Conservation (phyloP, 2,888 invertebrate genomes). For the Esperia sulphurella region DNA sequence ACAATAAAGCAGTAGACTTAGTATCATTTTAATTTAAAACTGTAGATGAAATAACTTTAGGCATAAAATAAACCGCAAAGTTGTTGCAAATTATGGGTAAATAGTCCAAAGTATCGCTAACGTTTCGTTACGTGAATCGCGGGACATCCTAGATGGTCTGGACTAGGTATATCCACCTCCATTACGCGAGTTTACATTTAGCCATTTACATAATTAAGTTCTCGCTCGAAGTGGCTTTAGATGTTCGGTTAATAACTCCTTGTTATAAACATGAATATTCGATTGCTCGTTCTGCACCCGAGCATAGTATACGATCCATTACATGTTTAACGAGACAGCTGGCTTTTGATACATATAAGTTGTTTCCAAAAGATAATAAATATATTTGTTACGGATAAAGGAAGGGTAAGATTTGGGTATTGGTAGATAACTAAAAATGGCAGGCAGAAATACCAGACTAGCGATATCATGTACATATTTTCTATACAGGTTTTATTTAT, state of each 20-base stretch:
- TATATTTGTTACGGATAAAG: no score
- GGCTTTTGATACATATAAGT: background rate
- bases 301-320: constrained; percentile 10
- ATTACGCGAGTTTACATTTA: constrained; percentile 32
- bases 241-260: constrained; percentile 42
- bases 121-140: constrained; percentile 3
- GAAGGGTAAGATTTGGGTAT: background rate
- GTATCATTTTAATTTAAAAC: no score
- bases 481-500: no score
- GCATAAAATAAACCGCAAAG: no score
- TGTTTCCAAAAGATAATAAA: no score
- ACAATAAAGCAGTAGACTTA: no score
- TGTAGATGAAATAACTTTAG: no score
- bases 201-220: constrained; percentile 56
- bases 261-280: constrained; percentile 56
- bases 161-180: constrained; percentile 12
- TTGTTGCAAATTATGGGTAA: no score
- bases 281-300: constrained; percentile 39
- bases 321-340: background rate
- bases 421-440: no score
- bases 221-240: constrained; percentile 39
- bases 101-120: background rate
- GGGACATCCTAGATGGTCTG: background rate
- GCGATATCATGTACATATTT: no score
- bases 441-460: no score